Conservation (phyloP, 1,140 invertebrate genomes). For the Aricia agestis region DNA sequence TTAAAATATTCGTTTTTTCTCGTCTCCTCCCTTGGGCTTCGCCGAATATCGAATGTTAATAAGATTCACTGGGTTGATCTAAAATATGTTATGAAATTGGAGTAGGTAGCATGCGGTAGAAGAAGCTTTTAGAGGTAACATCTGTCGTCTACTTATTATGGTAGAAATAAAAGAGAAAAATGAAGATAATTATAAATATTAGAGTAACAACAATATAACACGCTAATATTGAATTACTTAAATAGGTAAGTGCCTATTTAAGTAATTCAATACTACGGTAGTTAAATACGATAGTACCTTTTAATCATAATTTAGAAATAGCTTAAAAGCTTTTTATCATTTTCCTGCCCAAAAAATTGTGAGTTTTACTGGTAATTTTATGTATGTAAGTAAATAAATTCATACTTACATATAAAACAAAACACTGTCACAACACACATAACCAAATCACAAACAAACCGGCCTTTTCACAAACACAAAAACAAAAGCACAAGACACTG, state of each 20-base stretch:
- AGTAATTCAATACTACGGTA: too few species aligned
- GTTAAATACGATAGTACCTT: too few species aligned
- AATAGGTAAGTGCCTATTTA: too few species aligned
- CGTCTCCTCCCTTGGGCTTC: neutral
- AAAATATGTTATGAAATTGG: neutral
- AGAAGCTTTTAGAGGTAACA: neutral
- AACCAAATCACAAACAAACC: neutral
- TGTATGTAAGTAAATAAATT: neutral
- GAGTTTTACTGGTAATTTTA: neutral
- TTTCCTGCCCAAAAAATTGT: too few species aligned
- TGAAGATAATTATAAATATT: too few species aligned
- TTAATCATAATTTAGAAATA: too few species aligned
- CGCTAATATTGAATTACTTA: too few species aligned
- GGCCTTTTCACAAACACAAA: neutral
- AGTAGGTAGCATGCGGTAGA: neutral
- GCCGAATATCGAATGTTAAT: neutral
- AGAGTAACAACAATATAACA: too few species aligned
- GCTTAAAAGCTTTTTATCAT: too few species aligned
- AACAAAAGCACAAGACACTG: neutral
- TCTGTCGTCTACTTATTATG: neutral
- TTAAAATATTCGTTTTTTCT: neutral
- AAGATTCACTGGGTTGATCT: neutral
- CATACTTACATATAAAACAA: neutral
- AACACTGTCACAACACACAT: neutral
- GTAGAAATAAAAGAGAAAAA: too few species aligned